Percentiles rank a stretch among this genome's conserved stretches.
phyloP scores from a whole-genome alignment of 2,888 invertebrate genomes.

The Ernsta delagoae region DNA sequence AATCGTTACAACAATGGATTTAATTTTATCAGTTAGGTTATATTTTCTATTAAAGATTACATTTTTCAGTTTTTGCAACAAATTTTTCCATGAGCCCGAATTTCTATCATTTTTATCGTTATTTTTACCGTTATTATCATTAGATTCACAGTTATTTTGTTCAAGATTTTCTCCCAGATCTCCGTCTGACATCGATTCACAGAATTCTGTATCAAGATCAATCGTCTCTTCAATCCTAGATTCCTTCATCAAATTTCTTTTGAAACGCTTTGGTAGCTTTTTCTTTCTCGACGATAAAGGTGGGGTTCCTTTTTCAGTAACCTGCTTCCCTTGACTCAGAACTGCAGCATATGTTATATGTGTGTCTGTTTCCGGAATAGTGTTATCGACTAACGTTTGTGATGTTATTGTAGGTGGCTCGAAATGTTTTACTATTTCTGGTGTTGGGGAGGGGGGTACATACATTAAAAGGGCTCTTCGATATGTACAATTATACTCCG shows the following conservation, averaged over 20 bases:
- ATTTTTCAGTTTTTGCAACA: neutral
- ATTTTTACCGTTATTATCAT: neutral
- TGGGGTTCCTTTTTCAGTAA: neutral
- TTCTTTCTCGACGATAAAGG: neutral
- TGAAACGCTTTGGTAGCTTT: neutral
- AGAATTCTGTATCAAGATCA: neutral
- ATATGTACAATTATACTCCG: neutral
- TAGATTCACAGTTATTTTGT: neutral
- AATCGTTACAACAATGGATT: neutral
- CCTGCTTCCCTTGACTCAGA: neutral
- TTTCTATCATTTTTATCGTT: neutral
- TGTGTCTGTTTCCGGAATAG: neutral
- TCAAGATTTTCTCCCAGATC: neutral
- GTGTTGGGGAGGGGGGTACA: neutral
- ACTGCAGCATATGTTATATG: neutral
- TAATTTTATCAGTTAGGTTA: neutral
- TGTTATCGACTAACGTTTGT: neutral
- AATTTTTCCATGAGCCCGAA: neutral
- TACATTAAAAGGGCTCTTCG: neutral
- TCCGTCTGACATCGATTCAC: neutral
- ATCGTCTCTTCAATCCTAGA: neutral
- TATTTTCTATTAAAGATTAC: neutral
- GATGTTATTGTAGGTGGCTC: neutral
- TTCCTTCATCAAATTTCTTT: neutral
- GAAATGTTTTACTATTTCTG: neutral